Evolutionary conservation across 2,113 vertebrate genomes (phyloP).

Genomic region (Anarhynchus alexandrinus): DNA sequence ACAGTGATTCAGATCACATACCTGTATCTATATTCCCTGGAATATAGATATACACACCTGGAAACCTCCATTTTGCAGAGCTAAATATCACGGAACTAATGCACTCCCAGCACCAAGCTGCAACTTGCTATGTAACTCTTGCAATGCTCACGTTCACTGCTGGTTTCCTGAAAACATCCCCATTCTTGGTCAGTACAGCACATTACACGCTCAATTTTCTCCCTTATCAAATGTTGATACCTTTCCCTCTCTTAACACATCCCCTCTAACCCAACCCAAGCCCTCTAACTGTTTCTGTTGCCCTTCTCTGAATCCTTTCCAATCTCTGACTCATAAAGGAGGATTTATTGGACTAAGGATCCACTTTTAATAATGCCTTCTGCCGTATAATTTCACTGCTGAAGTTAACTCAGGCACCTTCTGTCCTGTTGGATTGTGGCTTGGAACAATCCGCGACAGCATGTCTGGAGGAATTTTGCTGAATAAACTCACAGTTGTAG

Average conservation of each 20-base stretch:
- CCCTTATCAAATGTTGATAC: background rate
- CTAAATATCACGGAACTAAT: background rate
- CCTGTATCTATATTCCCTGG: background rate
- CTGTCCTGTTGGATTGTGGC: slow-evolving; percentile 22
- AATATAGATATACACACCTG: no score
- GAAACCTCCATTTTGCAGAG: background rate
- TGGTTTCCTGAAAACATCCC: background rate
- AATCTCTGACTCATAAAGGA: slow-evolving; percentile 20
- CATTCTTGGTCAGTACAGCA: background rate
- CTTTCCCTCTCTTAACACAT: background rate
- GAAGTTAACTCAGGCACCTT: slow-evolving; percentile 23
- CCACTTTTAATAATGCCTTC: slow-evolving; percentile 31
- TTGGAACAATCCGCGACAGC: background rate
- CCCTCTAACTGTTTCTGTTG: background rate
- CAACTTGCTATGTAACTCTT: background rate
- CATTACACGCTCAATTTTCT: background rate
- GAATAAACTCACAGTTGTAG: background rate
- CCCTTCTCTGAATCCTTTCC: slow-evolving; percentile 16
- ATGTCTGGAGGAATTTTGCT: background rate
- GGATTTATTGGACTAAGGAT: background rate
- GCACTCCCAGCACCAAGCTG: background rate
- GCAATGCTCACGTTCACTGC: background rate
- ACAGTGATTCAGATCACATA: background rate
- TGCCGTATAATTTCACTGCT: slow-evolving; percentile 21
- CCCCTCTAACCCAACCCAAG: background rate